A percentile compares a stretch with the other conserved stretches of the same genome.
Evolutionary conservation across 2,888 invertebrate genomes (phyloP).

Genomic region (Panopea generosa): DNA sequence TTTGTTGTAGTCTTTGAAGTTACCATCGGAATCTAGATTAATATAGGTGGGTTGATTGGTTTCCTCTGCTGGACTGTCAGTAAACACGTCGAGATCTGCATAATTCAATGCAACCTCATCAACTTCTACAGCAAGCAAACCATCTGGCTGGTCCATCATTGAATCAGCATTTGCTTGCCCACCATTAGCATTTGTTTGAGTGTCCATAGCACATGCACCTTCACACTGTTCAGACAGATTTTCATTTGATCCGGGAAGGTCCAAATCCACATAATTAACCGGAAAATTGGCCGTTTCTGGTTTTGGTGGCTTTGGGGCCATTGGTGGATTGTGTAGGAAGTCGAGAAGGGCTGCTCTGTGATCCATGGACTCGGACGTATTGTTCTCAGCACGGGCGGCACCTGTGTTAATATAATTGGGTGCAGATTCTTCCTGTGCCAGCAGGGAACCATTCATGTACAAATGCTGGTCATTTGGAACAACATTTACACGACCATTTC

Average conservation of each 20-base stretch:
- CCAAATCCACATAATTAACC: slow-evolving; percentile 92
- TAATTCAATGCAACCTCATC: slow-evolving; percentile 62
- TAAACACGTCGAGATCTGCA: slow-evolving; percentile 73
- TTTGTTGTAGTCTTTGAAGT: slow-evolving; percentile 30
- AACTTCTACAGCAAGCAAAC: slow-evolving; percentile 25
- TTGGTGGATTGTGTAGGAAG: slow-evolving; percentile 71
- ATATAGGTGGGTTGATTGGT: slow-evolving; percentile 70
- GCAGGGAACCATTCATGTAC: slow-evolving; percentile 47
- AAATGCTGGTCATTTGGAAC: slow-evolving; percentile 60
- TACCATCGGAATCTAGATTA: slow-evolving; percentile 71
- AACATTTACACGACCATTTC: slow-evolving; percentile 48
- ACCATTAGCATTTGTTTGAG: not conserved
- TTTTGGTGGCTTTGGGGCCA: slow-evolving; percentile 43
- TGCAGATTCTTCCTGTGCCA: slow-evolving; percentile 33
- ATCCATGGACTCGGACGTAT: slow-evolving; percentile 59
- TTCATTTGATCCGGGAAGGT: slow-evolving; percentile 87
- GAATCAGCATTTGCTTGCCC: slow-evolving; percentile 17
- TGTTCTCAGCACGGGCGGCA: slow-evolving; percentile 12
- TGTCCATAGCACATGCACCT: slow-evolving; percentile 34
- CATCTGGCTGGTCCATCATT: slow-evolving; percentile 31
- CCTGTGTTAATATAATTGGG: slow-evolving; percentile 77
- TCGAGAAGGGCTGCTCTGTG: slow-evolving; percentile 73
- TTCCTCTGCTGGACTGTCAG: slow-evolving; percentile 52
- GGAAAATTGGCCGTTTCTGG: slow-evolving; percentile 89
- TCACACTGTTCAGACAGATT: slow-evolving; percentile 66